Evolutionary conservation across 2,888 invertebrate genomes (phyloP).

Genomic region (Brachypalpus laphriformis): DNA sequence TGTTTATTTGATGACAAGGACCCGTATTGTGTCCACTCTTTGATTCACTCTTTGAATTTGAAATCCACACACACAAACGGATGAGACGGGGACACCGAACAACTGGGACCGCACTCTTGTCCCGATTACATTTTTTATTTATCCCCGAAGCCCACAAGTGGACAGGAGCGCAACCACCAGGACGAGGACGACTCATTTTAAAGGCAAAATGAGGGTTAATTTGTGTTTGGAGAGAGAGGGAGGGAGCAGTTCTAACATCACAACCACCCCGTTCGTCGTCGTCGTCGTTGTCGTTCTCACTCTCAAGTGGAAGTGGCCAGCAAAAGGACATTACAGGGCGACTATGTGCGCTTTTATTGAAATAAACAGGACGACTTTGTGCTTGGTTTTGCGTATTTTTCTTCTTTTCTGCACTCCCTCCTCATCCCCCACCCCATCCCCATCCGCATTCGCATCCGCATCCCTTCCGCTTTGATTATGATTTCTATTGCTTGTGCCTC

Average conservation of each 20-base stretch:
- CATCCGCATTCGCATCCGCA: too few relatives aligned
- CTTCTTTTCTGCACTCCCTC: background rate
- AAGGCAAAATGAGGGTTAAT: slow-evolving; percentile 56
- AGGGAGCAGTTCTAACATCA: background rate
- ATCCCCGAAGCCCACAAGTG: slow-evolving; percentile 39
- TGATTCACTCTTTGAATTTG: slow-evolving; percentile 45
- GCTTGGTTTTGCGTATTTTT: background rate
- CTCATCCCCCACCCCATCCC: too few relatives aligned
- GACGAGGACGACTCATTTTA: slow-evolving; percentile 5
- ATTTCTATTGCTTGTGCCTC: slow-evolving; percentile 31
- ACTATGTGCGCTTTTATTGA: slow-evolving; percentile 37
- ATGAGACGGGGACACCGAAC: background rate
- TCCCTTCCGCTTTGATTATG: slow-evolving; percentile 25
- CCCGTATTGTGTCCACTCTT: slow-evolving; percentile 43
- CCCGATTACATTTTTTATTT: slow-evolving; percentile 63
- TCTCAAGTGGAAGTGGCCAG: slow-evolving; percentile 52
- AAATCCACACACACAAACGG: slow-evolving; percentile 35
- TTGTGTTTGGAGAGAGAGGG: slow-evolving; percentile 38
- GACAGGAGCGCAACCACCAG: too few relatives aligned
- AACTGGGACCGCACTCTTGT: slow-evolving; percentile 25
- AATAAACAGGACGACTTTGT: background rate
- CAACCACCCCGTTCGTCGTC: background rate
- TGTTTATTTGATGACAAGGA: slow-evolving; percentile 26
- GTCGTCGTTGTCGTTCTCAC: background rate
- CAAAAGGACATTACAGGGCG: slow-evolving; percentile 52